phyloP scores from a whole-genome alignment of 2,888 invertebrate species.

The Phalangium opilio region DNA sequence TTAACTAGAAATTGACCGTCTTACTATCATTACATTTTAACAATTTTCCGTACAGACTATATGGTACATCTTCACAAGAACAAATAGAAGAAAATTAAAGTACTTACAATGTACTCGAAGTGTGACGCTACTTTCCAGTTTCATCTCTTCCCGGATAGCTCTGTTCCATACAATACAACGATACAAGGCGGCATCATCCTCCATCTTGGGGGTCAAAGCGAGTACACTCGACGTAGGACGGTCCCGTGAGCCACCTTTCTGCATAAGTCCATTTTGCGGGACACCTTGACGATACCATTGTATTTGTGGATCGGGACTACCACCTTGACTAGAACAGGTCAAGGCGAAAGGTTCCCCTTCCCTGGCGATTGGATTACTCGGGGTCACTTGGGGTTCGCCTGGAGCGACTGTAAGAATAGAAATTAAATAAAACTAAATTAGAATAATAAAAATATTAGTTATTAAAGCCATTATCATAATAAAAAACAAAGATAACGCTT shows the following conservation, averaged over 20 bases:
- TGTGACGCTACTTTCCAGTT: slow-evolving; percentile 59
- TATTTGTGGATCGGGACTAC: slow-evolving; percentile 75
- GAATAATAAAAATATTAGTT: no score
- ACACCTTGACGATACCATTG: slow-evolving; percentile 60
- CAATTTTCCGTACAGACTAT: no score
- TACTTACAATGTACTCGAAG: slow-evolving; percentile 83
- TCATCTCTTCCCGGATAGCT: slow-evolving; percentile 64
- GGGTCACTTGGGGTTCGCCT: slow-evolving; percentile 58
- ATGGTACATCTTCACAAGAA: no score
- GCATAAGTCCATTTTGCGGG: slow-evolving; percentile 52
- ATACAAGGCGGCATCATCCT: slow-evolving; percentile 68
- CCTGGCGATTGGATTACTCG: slow-evolving; percentile 59
- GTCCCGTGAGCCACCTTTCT: slow-evolving; percentile 52
- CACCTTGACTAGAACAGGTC: slow-evolving; percentile 56
- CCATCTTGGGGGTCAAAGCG: slow-evolving; percentile 55
- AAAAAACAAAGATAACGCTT: no score
- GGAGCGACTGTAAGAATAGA: slow-evolving; percentile 45
- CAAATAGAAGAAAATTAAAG: no score
- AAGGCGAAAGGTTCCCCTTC: slow-evolving; percentile 38
- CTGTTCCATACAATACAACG: slow-evolving; percentile 78
- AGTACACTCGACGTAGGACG: slow-evolving; percentile 60
- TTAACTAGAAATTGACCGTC: no score
- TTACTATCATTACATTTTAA: no score
- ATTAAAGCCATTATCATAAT: no score
- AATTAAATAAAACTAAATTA: no score